These are phyloP conservation scores for Biston betularia DNA, from an alignment of 2,888 invertebrate genomes.

Conservation along the genomic window DNA sequence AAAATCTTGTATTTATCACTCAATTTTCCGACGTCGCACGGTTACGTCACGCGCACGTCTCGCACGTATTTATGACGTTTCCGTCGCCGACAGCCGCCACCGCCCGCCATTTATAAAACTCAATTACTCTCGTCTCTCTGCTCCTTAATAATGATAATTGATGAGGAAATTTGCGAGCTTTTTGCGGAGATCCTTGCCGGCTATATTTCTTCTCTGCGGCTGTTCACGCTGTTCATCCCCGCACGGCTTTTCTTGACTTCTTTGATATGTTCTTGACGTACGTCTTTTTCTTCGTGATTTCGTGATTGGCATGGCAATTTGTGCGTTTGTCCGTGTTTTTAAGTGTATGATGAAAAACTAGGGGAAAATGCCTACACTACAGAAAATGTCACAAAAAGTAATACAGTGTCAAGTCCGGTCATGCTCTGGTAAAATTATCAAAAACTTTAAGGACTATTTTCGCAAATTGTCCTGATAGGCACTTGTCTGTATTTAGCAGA, in stretches of 20 bases:
- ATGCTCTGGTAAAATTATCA: no score
- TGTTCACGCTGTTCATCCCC: conserved; percentile 56
- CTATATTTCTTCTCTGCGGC: conserved; percentile 74
- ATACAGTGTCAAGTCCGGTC: no score
- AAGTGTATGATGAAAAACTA: no score
- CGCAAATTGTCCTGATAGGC: no score
- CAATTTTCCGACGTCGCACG: not conserved
- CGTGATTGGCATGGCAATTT: not conserved
- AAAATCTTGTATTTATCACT: not conserved
- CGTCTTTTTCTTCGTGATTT: not conserved
- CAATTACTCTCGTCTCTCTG: conserved; percentile 77
- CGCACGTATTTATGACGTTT: conserved; percentile 66
- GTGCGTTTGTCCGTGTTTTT: no score
- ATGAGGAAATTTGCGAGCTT: conserved; percentile 86
- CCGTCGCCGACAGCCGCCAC: conserved; percentile 43
- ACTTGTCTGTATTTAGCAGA: no score
- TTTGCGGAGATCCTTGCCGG: conserved; percentile 80
- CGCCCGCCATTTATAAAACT: conserved; percentile 83
- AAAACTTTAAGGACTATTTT: no score
- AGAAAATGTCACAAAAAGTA: no score
- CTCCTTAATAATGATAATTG: conserved; percentile 85
- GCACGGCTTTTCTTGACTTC: conserved; percentile 38
- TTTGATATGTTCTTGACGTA: not conserved
- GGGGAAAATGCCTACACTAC: no score
- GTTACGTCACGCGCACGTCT: conserved; percentile 41